Percentiles rank a stretch among this genome's conserved stretches.
Evolutionary conservation across 2,113 vertebrate species (phyloP).

Genomic region (Caretta caretta): DNA sequence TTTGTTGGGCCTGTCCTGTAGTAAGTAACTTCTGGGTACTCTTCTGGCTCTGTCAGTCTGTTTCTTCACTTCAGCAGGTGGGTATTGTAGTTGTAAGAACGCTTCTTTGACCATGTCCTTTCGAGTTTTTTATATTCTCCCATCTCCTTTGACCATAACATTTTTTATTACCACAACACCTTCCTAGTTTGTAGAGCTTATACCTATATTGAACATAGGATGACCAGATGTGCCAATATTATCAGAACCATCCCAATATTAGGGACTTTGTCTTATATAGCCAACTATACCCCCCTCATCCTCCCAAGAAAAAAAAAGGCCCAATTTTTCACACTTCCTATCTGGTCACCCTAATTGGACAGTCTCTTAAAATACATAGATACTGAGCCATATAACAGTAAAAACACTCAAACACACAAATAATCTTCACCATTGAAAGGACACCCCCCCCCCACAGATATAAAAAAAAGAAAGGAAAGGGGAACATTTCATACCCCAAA

Average conservation of each 20-base stretch:
- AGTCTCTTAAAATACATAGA: neutral
- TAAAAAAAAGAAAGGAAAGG: neutral
- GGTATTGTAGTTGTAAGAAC: too few relatives aligned
- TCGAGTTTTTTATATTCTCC: neutral
- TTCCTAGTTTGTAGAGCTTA: neutral
- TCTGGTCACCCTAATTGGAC: too few relatives aligned
- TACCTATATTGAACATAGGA: neutral
- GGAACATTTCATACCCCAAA: neutral
- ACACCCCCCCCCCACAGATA: rapidly evolving
- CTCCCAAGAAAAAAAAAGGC: neutral
- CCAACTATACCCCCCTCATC: too few relatives aligned
- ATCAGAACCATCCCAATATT: neutral
- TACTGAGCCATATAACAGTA: rapidly evolving
- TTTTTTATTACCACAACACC: neutral
- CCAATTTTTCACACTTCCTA: neutral
- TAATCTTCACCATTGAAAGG: neutral
- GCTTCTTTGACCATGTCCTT: neutral
- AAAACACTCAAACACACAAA: neutral
- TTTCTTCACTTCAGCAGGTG: too few relatives aligned
- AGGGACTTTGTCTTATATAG: neutral
- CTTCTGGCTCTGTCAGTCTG: too few relatives aligned
- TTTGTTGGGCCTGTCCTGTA: too few relatives aligned
- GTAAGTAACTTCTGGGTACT: too few relatives aligned
- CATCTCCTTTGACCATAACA: neutral
- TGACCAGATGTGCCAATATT: neutral